phyloP scores from a whole-genome alignment of 37 sponge, comb jelly and placozoan species.

The Spongilla lacustris region DNA sequence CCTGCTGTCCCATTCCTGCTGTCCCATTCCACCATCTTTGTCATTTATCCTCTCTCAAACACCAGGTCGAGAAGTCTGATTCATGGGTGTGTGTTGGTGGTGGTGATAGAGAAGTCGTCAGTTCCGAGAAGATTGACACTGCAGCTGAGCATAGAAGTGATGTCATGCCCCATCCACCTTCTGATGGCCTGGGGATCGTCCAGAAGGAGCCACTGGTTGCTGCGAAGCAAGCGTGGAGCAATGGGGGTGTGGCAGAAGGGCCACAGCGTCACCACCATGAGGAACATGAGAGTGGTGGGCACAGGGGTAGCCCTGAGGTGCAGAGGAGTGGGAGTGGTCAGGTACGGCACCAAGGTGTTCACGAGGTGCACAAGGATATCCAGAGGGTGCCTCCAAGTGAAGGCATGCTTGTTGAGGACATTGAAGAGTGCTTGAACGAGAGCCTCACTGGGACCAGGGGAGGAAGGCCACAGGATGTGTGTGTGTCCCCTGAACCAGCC shows the following conservation, averaged over 20 bases:
- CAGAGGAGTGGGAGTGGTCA: neutral
- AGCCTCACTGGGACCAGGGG: neutral
- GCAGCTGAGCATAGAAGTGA: neutral
- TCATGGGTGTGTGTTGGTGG: neutral
- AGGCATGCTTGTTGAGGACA: conserved; percentile 2
- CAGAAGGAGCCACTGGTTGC: no score
- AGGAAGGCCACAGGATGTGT: neutral
- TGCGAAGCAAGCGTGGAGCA: neutral
- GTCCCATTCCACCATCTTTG: no score
- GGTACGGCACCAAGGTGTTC: neutral
- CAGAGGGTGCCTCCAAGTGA: neutral
- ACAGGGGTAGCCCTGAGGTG: no score
- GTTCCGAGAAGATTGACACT: neutral
- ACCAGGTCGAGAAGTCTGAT: neutral
- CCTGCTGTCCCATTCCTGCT: neutral
- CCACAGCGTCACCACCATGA: neutral
- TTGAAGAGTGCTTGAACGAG: neutral
- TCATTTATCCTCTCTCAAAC: no score
- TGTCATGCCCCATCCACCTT: neutral
- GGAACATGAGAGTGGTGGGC: no score
- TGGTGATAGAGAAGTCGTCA: neutral
- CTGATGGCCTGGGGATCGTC: neutral
- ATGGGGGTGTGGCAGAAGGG: neutral
- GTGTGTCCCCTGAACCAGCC: neutral
- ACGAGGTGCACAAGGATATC: neutral